Evolutionary conservation across 2,888 invertebrate species (phyloP).

Genomic region (Apamea sordens): DNA sequence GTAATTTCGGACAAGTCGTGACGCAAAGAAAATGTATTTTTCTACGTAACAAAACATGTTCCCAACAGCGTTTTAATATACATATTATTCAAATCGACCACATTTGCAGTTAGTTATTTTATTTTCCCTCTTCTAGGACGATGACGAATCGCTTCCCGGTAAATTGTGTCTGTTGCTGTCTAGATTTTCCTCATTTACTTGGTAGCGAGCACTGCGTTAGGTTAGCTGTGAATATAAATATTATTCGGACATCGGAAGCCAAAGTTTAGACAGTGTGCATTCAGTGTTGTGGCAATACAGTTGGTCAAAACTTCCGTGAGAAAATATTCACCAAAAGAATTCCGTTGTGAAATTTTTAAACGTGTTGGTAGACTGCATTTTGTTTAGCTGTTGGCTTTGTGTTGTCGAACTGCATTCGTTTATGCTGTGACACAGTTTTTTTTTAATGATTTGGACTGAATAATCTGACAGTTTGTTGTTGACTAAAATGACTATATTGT

Average conservation of each 20-base stretch:
- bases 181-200: constrained; percentile 59
- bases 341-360: not conserved
- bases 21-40: constrained; percentile 7
- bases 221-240: constrained; percentile 29
- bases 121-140: constrained; percentile 23
- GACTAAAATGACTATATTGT: constrained; percentile 63
- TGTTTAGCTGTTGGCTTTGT: constrained; percentile 29
- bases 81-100: constrained; percentile 23
- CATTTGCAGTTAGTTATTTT: constrained; percentile 19
- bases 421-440: constrained; percentile 6
- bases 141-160: constrained; percentile 58
- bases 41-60: constrained; percentile 9
- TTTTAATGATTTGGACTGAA: not conserved
- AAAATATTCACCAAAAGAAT: not conserved
- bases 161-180: constrained; percentile 30
- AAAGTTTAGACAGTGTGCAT: constrained; percentile 14
- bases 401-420: not conserved
- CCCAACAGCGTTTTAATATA: not conserved
- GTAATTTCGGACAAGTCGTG: not conserved
- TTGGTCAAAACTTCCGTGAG: not conserved
- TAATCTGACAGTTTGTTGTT: not conserved
- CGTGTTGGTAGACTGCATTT: constrained; percentile 1
- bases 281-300: constrained; percentile 24
- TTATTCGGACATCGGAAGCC: constrained; percentile 13
- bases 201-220: not conserved